Evolutionary conservation across 2,888 invertebrate genomes (phyloP).

Genomic region (Temnothorax rugatulus): DNA sequence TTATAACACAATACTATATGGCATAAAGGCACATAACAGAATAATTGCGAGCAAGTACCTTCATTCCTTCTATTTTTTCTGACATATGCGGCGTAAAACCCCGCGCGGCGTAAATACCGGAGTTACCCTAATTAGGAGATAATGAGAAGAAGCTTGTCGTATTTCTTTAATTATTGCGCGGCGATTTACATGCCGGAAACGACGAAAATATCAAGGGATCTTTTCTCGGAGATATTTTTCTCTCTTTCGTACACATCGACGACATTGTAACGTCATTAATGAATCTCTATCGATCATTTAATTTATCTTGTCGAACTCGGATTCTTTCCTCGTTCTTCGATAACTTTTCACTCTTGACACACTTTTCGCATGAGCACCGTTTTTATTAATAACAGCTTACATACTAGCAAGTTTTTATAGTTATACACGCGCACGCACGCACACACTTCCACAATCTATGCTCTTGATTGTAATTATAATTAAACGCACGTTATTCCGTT

Average conservation of each 20-base stretch:
- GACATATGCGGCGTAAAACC: too few relatives aligned
- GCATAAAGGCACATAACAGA: too few relatives aligned
- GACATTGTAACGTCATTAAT: neutral
- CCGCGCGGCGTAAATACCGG: too few relatives aligned
- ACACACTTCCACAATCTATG: neutral
- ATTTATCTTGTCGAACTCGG: neutral
- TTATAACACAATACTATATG: too few relatives aligned
- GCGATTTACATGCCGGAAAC: constrained; percentile 36
- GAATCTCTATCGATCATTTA: constrained; percentile 12
- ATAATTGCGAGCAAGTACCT: too few relatives aligned
- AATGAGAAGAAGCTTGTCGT: constrained; percentile 35
- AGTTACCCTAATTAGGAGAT: neutral
- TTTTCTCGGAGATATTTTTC: neutral
- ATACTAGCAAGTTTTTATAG: neutral
- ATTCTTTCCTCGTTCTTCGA: neutral
- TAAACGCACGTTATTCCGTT: constrained; percentile 36
- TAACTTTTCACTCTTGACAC: constrained; percentile 9
- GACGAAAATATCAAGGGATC: constrained; percentile 7
- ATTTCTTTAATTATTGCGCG: constrained; percentile 49
- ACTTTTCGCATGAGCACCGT: constrained; percentile 25
- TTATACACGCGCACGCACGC: too few relatives aligned
- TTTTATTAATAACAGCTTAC: constrained; percentile 26
- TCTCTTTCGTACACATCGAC: constrained; percentile 28
- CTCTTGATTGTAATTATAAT: constrained; percentile 38
- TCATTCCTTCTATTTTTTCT: too few relatives aligned